These are phyloP conservation scores for Eumacrocentrus americanus DNA, from an alignment of 2,888 invertebrate species.

Conservation along the genomic window DNA sequence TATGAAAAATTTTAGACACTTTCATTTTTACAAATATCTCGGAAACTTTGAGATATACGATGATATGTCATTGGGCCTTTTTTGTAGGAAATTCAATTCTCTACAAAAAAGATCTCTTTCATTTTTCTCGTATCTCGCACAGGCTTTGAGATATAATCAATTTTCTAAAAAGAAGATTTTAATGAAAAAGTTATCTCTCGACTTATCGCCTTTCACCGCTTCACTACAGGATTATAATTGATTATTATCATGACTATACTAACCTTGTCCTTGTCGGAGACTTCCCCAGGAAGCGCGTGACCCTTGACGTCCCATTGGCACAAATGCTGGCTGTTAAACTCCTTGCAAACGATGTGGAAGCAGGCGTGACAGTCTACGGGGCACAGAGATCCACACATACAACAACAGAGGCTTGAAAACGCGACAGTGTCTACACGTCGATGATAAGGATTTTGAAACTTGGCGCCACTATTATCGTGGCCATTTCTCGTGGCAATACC, in stretches of 20 bases:
- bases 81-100: too few species aligned
- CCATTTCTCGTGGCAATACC: conserved; percentile 26
- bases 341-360: conserved; percentile 68
- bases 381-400: conserved; percentile 69
- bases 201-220: too few species aligned
- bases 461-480: conserved; percentile 21
- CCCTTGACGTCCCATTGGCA: conserved; percentile 60
- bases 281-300: conserved; percentile 51
- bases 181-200: neutral
- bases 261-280: conserved; percentile 58
- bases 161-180: neutral
- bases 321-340: conserved; percentile 54
- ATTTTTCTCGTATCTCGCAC: too few species aligned
- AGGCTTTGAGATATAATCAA: too few species aligned
- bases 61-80: too few species aligned
- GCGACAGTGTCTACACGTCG: conserved; percentile 18
- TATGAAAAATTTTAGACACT: too few species aligned
- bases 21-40: too few species aligned
- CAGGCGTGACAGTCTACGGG: conserved; percentile 71
- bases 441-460: neutral
- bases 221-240: too few species aligned
- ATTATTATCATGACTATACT: conserved; percentile 33
- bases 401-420: conserved; percentile 62
- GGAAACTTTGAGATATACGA: too few species aligned
- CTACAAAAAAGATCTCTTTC: too few species aligned